Conservation (phyloP, 2,888 invertebrate species). For the Idaea dimidiata region DNA sequence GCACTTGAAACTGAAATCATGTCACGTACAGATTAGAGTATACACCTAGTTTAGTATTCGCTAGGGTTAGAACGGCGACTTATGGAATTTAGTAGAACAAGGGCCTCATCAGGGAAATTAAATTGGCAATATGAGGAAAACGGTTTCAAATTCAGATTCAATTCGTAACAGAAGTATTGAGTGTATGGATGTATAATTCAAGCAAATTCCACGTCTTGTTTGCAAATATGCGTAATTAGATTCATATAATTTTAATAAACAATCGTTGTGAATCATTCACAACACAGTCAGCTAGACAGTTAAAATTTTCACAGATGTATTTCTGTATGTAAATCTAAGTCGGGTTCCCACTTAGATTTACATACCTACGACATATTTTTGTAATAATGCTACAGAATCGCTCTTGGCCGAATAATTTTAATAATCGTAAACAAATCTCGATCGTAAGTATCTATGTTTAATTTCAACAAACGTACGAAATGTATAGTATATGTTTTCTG, state of each 20-base stretch:
- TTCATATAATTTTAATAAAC: constrained; percentile 19
- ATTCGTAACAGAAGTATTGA: neutral
- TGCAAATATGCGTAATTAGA: constrained; percentile 18
- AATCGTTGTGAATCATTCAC: constrained; percentile 21
- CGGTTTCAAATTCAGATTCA: neutral
- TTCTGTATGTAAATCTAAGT: too few relatives aligned
- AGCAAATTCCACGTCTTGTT: constrained; percentile 8
- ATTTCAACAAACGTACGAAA: too few relatives aligned
- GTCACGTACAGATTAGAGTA: neutral
- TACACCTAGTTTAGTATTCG: neutral
- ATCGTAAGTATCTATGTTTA: too few relatives aligned
- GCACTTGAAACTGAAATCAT: neutral
- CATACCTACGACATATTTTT: too few relatives aligned
- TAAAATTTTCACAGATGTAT: too few relatives aligned
- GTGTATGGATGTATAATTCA: neutral
- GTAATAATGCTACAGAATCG: too few relatives aligned
- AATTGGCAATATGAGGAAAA: neutral
- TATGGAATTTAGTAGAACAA: neutral
- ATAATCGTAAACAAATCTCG: too few relatives aligned
- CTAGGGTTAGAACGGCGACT: neutral
- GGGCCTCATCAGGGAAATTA: neutral
- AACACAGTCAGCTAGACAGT: constrained; percentile 12
- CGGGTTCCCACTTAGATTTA: too few relatives aligned
- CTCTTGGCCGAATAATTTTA: too few relatives aligned
- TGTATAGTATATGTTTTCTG: too few relatives aligned